phyloP scores from a whole-genome alignment of 1,140 invertebrate genomes.

The Hycleus cichorii region DNA sequence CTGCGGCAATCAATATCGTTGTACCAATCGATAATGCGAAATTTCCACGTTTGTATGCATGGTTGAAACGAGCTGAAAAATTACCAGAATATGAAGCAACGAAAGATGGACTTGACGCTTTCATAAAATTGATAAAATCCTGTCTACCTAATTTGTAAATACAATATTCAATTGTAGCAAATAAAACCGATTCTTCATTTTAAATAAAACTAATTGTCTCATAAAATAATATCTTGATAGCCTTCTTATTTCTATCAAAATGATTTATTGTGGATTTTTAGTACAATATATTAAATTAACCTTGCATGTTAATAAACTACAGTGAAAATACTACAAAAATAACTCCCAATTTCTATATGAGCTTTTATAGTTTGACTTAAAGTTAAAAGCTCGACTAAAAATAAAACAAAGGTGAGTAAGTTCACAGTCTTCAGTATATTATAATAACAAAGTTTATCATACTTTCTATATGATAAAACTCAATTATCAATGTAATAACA shows the following conservation, averaged over 20 bases:
- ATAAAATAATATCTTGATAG: not conserved
- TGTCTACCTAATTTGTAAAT: not conserved
- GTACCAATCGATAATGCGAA: constrained; percentile 16
- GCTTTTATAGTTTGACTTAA: too few relatives aligned
- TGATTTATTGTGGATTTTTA: too few relatives aligned
- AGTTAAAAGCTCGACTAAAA: too few relatives aligned
- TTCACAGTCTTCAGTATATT: too few relatives aligned
- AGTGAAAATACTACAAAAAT: not conserved
- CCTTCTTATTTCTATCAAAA: too few relatives aligned
- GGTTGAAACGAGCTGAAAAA: constrained; percentile 14
- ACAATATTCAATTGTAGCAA: not conserved
- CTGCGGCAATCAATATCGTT: constrained; percentile 4
- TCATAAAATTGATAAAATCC: constrained; percentile 19
- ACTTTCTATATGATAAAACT: too few relatives aligned
- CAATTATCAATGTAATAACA: too few relatives aligned
- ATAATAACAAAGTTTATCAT: too few relatives aligned
- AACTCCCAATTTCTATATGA: too few relatives aligned
- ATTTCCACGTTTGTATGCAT: constrained; percentile 19
- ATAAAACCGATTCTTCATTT: not conserved
- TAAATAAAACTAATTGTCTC: not conserved
- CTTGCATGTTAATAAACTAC: not conserved
- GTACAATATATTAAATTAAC: not conserved
- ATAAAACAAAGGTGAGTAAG: too few relatives aligned
- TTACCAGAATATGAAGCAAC: constrained; percentile 13
- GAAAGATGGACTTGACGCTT: not conserved